Base-by-base conservation (phyloP, 2,888 invertebrate species). In the Drosophila diplacantha region DNA sequence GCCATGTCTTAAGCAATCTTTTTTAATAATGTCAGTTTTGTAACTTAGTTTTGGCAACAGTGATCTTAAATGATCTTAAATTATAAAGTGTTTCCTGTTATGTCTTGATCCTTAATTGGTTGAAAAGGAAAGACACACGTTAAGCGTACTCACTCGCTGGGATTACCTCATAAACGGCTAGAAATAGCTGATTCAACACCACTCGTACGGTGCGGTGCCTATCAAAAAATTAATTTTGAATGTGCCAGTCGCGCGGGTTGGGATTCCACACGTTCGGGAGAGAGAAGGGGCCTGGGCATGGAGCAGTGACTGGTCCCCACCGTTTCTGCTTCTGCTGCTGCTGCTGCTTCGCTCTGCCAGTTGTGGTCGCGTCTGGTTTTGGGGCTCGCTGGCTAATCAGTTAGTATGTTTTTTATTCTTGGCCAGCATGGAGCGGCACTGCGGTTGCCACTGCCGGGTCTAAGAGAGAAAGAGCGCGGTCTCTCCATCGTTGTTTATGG, bases 331-430 rank as follows among this genome's bases (percentile, higher is more conserved):
- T 3, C 16, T 49, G 26, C 12, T 43, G 26, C 12, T 43, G 26
- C 43, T 44, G 18, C 29, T 29, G 44, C 29, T 18, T 20, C 20
- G 29, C 38, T 52, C 31, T 46, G 53, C 62, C 38, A 47, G 35
- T 65, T 58, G 57, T 55, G 47, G 69, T 41, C 38, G 44, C 41
- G 68, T 59, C 51, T 62, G 60, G 68, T 50, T 62, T 61, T 65
- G 75, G 59, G 58, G 58, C 76, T 59, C 72, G 68, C 62, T 78
- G 80, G 80, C 76, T 77, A 79, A 75, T 78, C 82, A 73, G 78
- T 82, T 75, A 79, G 79, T 79, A 62, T 69, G 78, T 75, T 82
- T 79, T 82, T 79, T 81, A 77, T 79, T 77, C 83, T 79, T 73
- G 78, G 67, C 75, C 83, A 73, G 81, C 68, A 72, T 83, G 79